phyloP scores from a whole-genome alignment of 92 coral and sea anemone genomes.

The Zoanthus solanderi region DNA sequence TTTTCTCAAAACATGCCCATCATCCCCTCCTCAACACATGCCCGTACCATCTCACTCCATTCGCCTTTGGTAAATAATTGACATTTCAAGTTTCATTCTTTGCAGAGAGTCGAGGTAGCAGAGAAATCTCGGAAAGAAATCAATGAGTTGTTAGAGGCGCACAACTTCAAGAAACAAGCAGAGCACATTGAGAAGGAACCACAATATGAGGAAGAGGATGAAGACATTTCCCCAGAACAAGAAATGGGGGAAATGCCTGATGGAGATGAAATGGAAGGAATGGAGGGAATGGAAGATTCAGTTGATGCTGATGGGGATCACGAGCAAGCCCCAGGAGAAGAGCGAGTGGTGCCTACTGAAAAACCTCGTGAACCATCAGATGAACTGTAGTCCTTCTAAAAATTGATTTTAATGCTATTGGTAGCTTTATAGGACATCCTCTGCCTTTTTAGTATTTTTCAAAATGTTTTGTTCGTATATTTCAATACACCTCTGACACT shows the following conservation, averaged over 20 bases:
- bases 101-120: slow-evolving; percentile 63
- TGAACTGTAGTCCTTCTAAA: slow-evolving; percentile 16
- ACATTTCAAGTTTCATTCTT: background rate
- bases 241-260: slow-evolving; percentile 22
- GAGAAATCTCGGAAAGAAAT: slow-evolving; percentile 75
- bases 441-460: slow-evolving; percentile 11
- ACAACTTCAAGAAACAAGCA: slow-evolving; percentile 74
- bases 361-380: slow-evolving; percentile 13
- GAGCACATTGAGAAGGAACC: slow-evolving; percentile 75
- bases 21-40: too few relatives aligned
- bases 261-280: slow-evolving; percentile 7
- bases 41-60: too few relatives aligned
- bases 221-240: slow-evolving; percentile 35
- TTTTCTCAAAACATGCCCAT: too few relatives aligned
- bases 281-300: slow-evolving; percentile 17
- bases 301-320: slow-evolving; percentile 36
- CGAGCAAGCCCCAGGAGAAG: slow-evolving; percentile 48
- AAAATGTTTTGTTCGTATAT: background rate
- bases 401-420: background rate
- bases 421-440: slow-evolving; percentile 1
- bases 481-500: background rate
- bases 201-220: slow-evolving; percentile 68
- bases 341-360: slow-evolving; percentile 36
- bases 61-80: too few relatives aligned
- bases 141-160: slow-evolving; percentile 73